A percentile compares a stretch with the other conserved stretches of the same genome.
Evolutionary conservation across 2,888 invertebrate species (phyloP).

Genomic region (Homarus gammarus): DNA sequence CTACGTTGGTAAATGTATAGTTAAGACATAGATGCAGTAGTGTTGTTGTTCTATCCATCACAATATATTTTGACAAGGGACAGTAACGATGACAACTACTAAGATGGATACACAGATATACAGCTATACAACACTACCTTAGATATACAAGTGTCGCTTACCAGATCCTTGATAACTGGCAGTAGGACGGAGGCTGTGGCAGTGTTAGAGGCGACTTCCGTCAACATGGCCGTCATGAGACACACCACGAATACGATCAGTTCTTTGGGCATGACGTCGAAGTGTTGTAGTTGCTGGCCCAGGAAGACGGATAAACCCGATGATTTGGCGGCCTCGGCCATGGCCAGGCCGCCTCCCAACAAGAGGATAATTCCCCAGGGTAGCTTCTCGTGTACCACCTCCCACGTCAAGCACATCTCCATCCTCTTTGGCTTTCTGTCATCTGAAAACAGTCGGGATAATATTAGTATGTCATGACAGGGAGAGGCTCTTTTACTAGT

Average conservation of each 20-base stretch:
- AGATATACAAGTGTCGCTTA: slow-evolving; percentile 66
- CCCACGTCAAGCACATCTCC: slow-evolving; percentile 78
- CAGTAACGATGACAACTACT: no score
- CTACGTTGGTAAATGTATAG: no score
- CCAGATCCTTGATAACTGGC: slow-evolving; percentile 79
- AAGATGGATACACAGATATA: no score
- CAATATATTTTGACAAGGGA: no score
- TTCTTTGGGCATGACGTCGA: slow-evolving; percentile 78
- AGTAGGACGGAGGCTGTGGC: slow-evolving; percentile 80
- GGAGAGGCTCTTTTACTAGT: not conserved
- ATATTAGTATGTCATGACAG: not conserved
- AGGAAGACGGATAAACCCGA: slow-evolving; percentile 81
- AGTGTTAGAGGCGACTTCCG: slow-evolving; percentile 79
- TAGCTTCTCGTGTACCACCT: slow-evolving; percentile 78
- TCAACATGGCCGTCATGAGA: slow-evolving; percentile 77
- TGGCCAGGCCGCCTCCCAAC: slow-evolving; percentile 93
- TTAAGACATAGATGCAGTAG: no score
- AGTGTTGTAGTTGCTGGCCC: slow-evolving; percentile 77
- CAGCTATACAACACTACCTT: no score
- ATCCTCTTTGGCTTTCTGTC: not conserved
- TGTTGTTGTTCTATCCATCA: no score
- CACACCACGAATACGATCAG: slow-evolving; percentile 79
- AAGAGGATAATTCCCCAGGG: slow-evolving; percentile 88
- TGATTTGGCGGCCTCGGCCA: slow-evolving; percentile 90
- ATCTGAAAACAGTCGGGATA: not conserved